Evolutionary conservation across 2,888 invertebrate genomes (phyloP).

Genomic region (Catotricha subobsoleta): DNA sequence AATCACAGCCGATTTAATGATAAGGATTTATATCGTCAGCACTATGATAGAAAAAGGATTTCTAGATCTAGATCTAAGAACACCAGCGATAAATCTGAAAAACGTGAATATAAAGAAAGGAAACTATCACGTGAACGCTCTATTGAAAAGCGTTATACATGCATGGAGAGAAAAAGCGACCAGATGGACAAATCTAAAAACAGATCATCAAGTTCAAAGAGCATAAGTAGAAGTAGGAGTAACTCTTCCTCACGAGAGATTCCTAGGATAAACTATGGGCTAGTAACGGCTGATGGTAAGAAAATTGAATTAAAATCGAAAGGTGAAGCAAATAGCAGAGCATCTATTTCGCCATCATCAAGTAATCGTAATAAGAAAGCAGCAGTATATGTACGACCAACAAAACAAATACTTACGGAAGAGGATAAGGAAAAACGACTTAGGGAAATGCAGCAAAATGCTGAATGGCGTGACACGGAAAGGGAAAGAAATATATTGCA

Average conservation of each 20-base stretch:
- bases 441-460: constrained; percentile 71
- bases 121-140: too few relatives aligned
- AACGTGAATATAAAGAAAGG: too few relatives aligned
- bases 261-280: constrained; percentile 26
- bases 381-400: constrained; percentile 9
- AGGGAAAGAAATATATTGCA: neutral
- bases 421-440: constrained; percentile 51
- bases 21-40: too few relatives aligned
- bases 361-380: constrained; percentile 13
- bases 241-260: too few relatives aligned
- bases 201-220: neutral
- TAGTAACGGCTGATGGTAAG: constrained; percentile 27
- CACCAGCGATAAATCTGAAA: too few relatives aligned
- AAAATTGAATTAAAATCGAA: constrained; percentile 11
- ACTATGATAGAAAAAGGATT: too few relatives aligned
- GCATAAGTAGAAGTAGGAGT: neutral
- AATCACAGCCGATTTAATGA: neutral
- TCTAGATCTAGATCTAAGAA: too few relatives aligned
- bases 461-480: constrained; percentile 47
- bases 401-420: constrained; percentile 30
- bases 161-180: too few relatives aligned
- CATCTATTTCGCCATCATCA: constrained; percentile 10
- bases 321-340: constrained; percentile 6
- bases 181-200: neutral
- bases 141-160: too few relatives aligned